These are phyloP conservation scores for Darwinula stevensoni DNA, from an alignment of 2,888 invertebrate species.

Conservation along the genomic window DNA sequence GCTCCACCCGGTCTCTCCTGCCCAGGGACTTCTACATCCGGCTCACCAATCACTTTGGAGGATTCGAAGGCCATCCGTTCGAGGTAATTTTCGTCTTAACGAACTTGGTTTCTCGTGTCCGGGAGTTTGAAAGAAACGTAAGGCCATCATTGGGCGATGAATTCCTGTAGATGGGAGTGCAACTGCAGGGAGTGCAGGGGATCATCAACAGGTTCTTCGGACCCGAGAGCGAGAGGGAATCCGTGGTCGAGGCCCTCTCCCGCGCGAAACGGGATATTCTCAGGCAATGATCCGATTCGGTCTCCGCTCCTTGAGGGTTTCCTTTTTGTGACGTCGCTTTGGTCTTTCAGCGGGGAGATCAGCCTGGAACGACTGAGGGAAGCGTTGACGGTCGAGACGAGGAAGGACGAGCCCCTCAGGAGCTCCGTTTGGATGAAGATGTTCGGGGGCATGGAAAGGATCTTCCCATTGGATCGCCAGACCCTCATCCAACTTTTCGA, in stretches of 20 bases:
- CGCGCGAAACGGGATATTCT: neutral
- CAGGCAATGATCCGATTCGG: neutral
- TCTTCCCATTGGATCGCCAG: conserved; percentile 6
- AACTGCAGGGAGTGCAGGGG: neutral
- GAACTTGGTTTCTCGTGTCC: no score
- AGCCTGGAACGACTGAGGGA: neutral
- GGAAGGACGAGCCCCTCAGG: conserved; percentile 4
- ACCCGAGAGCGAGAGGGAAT: neutral
- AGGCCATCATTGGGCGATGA: neutral
- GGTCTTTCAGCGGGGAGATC: no score
- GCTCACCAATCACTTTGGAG: neutral
- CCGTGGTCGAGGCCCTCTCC: neutral
- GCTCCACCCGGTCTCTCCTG: conserved; percentile 4
- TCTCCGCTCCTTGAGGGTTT: no score
- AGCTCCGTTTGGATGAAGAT: conserved; percentile 5
- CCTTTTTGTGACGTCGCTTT: no score
- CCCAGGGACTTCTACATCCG: neutral
- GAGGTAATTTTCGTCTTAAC: neutral
- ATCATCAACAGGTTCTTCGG: neutral
- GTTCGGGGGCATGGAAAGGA: conserved; percentile 7
- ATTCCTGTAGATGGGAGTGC: neutral
- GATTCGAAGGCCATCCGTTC: neutral
- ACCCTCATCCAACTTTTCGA: conserved; percentile 6
- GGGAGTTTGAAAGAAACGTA: no score
- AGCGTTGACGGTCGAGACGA: neutral